phyloP scores from a whole-genome alignment of 2,797 vertebrate genomes.

The Thalassophryne amazonica region DNA sequence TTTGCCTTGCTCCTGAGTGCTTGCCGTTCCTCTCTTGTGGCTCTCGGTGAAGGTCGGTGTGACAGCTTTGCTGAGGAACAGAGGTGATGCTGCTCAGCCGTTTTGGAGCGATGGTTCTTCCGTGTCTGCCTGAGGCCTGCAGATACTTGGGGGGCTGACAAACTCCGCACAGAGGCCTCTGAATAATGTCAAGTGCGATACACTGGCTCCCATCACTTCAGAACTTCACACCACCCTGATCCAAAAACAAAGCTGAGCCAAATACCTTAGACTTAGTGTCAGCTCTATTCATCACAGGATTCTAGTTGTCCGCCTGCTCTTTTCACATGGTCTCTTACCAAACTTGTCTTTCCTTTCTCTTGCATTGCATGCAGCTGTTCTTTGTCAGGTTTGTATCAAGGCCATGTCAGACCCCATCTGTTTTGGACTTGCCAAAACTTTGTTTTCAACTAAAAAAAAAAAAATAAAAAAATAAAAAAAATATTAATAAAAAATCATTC shows the following conservation, averaged over 20 bases:
- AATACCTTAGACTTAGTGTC: conserved; percentile 36
- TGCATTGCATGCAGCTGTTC: conserved; percentile 56
- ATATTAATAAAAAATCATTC: conserved; percentile 45
- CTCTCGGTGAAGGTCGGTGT: conserved; percentile 57
- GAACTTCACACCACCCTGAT: conserved; percentile 41
- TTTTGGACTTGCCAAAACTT: conserved; percentile 43
- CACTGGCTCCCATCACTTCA: conserved; percentile 46
- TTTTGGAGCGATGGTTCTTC: conserved; percentile 38
- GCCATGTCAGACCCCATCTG: conserved; percentile 58
- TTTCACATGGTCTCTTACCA: conserved; percentile 39
- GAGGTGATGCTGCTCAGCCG: conserved; percentile 42
- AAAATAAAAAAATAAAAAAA: no score
- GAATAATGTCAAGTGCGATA: conserved; percentile 49
- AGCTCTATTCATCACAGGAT: conserved; percentile 18
- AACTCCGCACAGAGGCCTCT: conserved; percentile 42
- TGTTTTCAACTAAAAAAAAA: no score
- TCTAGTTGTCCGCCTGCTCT: conserved; percentile 34
- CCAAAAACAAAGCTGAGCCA: conserved; percentile 24
- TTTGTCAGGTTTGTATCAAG: conserved; percentile 55
- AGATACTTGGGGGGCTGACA: conserved; percentile 37
- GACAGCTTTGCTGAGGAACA: conserved; percentile 44
- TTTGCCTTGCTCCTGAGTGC: conserved; percentile 34
- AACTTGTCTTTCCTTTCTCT: conserved; percentile 54
- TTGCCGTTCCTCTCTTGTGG: conserved; percentile 25
- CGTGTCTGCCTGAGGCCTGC: conserved; percentile 39